Base-by-base conservation (phyloP, 1,140 invertebrate genomes). In the Scylla paramamosain region DNA sequence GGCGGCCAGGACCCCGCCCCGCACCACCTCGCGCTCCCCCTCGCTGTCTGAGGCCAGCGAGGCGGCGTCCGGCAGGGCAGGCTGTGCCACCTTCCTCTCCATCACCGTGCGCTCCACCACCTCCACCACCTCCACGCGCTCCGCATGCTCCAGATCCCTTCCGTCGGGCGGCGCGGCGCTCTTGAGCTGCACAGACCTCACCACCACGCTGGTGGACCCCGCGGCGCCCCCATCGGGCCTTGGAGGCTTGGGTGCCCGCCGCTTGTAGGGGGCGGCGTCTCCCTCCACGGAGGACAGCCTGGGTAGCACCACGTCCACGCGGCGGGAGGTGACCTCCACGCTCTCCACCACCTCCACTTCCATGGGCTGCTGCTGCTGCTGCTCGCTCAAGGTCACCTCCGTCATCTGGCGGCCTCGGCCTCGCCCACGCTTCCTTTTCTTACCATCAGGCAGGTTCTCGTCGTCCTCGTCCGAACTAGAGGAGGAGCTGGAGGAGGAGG, bases 401-500 rank as follows among this genome's bases (percentile, higher is more conserved):
- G 94, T 93, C 28, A 95, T 32, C 29, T 92, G 91, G 31, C 94
- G 90, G 8, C 91, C 52, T 20, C 95, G 52, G 29, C 93, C 91
- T 20, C 93, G 59, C 29, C 88, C 92, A 14, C 92, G 77, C 48
- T 95, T 95, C 46, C 93, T 94, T 59, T 94, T 95, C 90, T 95
- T 95, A 25, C 84, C 45, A 10, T 95, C 91, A 25, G 88, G 92
- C 0, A 67, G 77, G 20, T 89, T 89, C n/a, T 94, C 91, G 31
- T 95, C 82, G 89, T 95, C 92, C 39, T 95, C 92, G 25, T 95
- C 94, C 25, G 95, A 96, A 48, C 94, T 95, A 28, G 95, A 96
- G 12, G 94, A 95, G n/a, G 94, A 92, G 31, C 93, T 95, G 6
- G 94, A 96, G 84, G 96, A 95, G 12, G 96, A 96, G 31, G 92